Percentiles rank a stretch among this genome's conserved stretches.
These are phyloP conservation scores for Oceanites oceanicus DNA, from an alignment of 2,113 vertebrate species.

Conservation along the genomic window DNA sequence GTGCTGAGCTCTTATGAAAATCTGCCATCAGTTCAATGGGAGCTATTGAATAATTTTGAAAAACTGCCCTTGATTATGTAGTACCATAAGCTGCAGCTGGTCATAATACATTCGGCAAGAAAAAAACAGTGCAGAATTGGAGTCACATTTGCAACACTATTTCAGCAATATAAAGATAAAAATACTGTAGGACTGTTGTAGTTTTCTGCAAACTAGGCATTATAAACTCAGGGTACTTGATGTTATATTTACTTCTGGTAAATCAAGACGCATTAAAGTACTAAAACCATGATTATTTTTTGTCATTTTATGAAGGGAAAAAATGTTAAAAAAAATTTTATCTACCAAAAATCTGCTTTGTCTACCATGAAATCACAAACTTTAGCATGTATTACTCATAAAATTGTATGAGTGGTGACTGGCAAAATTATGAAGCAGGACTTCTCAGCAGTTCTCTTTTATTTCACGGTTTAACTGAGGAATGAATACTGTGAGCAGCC, in stretches of 20 bases:
- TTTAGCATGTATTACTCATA: background rate
- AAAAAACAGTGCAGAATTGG: background rate
- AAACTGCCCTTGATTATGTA: background rate
- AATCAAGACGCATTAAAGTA: background rate
- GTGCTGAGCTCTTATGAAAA: background rate
- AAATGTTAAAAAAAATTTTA: background rate
- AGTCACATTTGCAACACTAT: background rate
- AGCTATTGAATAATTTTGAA: background rate
- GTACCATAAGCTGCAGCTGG: background rate
- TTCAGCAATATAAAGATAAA: background rate
- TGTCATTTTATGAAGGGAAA: background rate
- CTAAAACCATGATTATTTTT: background rate
- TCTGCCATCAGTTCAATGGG: background rate
- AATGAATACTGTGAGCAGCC: background rate
- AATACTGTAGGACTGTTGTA: background rate
- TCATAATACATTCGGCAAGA: background rate
- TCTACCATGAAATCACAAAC: background rate
- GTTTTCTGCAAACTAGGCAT: background rate
- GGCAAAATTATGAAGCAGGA: background rate
- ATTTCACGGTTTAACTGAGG: background rate
- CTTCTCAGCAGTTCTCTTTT: background rate
- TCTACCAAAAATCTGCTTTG: background rate
- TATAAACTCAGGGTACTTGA: background rate
- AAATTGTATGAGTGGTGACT: background rate
- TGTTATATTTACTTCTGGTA: background rate